Evolutionary conservation across 2,113 vertebrate species (phyloP), one percentile per base, ranked within the genome.

Genomic region (Oncorhynchus nerka): DNA sequence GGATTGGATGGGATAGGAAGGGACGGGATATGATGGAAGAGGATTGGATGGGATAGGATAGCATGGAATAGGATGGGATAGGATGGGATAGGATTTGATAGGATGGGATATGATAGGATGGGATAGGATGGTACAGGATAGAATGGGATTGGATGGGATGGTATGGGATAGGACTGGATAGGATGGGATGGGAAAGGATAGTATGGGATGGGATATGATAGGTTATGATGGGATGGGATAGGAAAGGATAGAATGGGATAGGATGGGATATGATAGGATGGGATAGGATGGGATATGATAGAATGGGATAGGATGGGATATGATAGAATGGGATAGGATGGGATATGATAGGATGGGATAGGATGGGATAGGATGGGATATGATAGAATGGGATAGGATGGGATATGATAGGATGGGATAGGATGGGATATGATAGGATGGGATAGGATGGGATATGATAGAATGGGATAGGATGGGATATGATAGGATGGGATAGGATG

Each of bases 101-200:
- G 5, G 32, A 34, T 34, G 0, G 32, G 5, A 34, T 34, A 0
- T 1, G 5, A 6, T 34, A 1, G 5, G 5, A 34, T 34, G 0
- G 32, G 32, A 34, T 34, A 1, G 1, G 1, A 34, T 34, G 0
- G 6, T 1, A 34, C 7, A 0, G 34, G 1, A 34, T 34, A 0
- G 5, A 0, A 34, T 34, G 1, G 6, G 5, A 34, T 6, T 0
- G 1, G 0, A 34, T 6, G 0, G 6, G 1, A 7, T 5, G 32
- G 6, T 1, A 34, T 6, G 0, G 6, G 1, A 34, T 6, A 0
- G 6, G 1, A 7, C 0, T 0, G 6, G 1, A 2, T 1, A 0
- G 6, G 0, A 7, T 5, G 1, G 6, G 1, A 7, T 5, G 0
- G 1, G 0, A 34, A 7, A 0, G 5, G 6, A 34, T 34, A 1